Base-by-base conservation (phyloP, 2,113 vertebrate species). In the Prinia subflava region DNA sequence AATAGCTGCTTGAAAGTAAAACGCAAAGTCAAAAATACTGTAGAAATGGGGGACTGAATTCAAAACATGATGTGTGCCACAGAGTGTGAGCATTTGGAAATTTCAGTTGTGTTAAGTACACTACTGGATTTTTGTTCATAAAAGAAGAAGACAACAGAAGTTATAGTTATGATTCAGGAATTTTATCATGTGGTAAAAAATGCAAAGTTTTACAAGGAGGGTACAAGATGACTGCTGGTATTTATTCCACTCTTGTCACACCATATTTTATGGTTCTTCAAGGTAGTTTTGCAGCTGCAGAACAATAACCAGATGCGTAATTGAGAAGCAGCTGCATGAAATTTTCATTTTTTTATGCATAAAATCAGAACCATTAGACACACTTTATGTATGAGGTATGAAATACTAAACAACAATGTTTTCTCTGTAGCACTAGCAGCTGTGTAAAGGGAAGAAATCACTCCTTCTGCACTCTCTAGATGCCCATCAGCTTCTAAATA, bases 251-350 rank as follows among this genome's bases (percentile, higher is more conserved):
- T 21, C 64, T 76, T 55, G 62, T 87, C 75, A 87, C 67, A 37
- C 71, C 15, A 3, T 94, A 67, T 96, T 93, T 94, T 94, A 87
- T 81, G 63, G 79, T 57, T 91, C 89, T 97, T 97, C 68, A 93
- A 95, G 84, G 82, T 93, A 85, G 86, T 82, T 95, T 81, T 96
- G 88, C 90, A 95, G 96, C 81, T 94, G 96, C 80, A 91, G 27
- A 93, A 75, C 77, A 96, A 78, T 94, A 97, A 96, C 92, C 94
- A 97, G 95, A 97, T 97, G 89, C 7, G 20, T 97, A 97, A 94
- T 89, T 85, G 76, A 96, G 95, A 94, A 95, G 95, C 89, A 95
- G 92, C 89, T 96, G 89, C 92, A 95, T 91, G 81, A 89, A 92
- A 95, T 79, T 94, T 92, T 96, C 79, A 75, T 94, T 94, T 95